Base-by-base conservation (phyloP, 1,140 invertebrate genomes). In the Habropoda laboriosa region DNA sequence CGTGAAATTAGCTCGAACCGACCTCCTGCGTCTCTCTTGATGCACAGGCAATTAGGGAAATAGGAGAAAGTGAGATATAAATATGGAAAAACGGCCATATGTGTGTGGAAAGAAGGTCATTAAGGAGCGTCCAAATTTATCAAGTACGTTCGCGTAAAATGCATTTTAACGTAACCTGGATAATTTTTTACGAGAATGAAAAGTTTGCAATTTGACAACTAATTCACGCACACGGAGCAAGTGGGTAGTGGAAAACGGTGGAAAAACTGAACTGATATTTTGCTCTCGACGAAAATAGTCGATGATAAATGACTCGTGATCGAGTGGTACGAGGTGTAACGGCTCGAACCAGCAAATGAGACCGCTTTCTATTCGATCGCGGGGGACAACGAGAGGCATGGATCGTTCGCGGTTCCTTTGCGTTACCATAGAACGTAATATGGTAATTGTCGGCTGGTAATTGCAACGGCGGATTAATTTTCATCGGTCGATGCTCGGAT, bases 401-500 rank as follows among this genome's bases (percentile, higher is more conserved):
- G 51, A 16, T 38, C n/a, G 57, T 61, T 24, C 42, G 1, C 24
- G 42, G 42, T 61, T 47, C 30, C 5, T 61, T 30, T 13, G 18
- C 51, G 38, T 58, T 40, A 16, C 27, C 53, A 6, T 24, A 51
- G 32, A 51, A 21, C 32, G 71, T 63, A 63, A 74, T 47, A 32
- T 40, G 30, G 40, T 61, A 73, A 73, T 63, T 38, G 30, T 42
- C 4, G 2, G 0, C n/a, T 10, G 57, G 71, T 73, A 73, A 73
- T 63, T 74, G 57, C 32, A 74, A 16, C 24, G 42, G 4, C 3
- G 30, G 42, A 63, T 74, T 74, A 74, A 49, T 61, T 74, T 63
- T 63, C 58, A 61, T 40, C 42, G 70, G 42, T 16, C 53, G 68
- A 58, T 45, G 38, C 27, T 58, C 32, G 16, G 30, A 8, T 18